phyloP scores from a whole-genome alignment of 2,888 invertebrate species.

The Colletes collaris region DNA sequence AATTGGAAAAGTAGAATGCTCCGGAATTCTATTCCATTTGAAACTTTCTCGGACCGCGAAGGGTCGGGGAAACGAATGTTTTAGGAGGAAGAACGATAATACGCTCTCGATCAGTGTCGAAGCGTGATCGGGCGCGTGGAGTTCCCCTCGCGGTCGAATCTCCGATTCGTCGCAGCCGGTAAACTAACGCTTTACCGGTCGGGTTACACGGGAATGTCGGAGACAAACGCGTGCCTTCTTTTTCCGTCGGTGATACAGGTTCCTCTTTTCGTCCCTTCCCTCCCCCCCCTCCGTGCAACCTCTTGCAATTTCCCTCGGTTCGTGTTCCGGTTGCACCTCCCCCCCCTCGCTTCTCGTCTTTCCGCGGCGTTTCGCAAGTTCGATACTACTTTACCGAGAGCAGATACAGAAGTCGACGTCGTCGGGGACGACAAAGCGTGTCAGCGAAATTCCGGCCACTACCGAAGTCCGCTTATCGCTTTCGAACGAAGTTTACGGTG shows the following conservation, averaged over 20 bases:
- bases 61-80: too few relatives aligned
- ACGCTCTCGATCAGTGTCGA: constrained; percentile 9
- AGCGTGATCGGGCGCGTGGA: not conserved
- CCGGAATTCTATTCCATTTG: too few relatives aligned
- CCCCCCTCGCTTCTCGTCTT: not conserved
- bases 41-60: too few relatives aligned
- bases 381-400: constrained; percentile 9
- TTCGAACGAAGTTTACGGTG: constrained; percentile 13
- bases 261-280: not conserved
- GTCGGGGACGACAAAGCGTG: constrained; percentile 16
- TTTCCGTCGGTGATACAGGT: constrained; percentile 6
- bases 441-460: constrained; percentile 22
- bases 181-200: constrained; percentile 30
- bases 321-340: not conserved
- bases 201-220: constrained; percentile 10
- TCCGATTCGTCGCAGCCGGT: constrained; percentile 24
- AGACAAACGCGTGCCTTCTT: not conserved
- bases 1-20: too few relatives aligned
- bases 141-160: not conserved
- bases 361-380: not conserved
- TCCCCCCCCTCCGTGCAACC: not conserved
- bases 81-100: not conserved
- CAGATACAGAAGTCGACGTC: constrained; percentile 18
- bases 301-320: not conserved
- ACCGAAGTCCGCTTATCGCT: constrained; percentile 7